Percentiles rank a stretch among this genome's conserved stretches.
phyloP scores from a whole-genome alignment of 2,797 vertebrate species.

The Cheirogaleus major region DNA sequence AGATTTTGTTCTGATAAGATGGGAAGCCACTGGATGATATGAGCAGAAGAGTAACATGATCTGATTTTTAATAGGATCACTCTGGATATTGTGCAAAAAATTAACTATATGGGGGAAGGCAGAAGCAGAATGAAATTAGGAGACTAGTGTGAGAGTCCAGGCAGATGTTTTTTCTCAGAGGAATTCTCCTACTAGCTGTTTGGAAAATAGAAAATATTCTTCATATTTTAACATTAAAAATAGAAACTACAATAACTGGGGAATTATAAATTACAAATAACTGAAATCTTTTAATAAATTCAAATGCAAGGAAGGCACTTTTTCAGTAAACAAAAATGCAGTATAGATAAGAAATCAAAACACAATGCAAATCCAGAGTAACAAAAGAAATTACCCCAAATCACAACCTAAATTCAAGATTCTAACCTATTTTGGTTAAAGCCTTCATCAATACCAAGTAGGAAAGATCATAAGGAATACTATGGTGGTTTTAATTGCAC shows the following conservation, averaged over 20 bases:
- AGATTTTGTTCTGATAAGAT: neutral
- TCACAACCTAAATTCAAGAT: neutral
- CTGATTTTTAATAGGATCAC: neutral
- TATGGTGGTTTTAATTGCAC: neutral
- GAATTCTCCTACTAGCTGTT: slow-evolving; percentile 19
- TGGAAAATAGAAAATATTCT: neutral
- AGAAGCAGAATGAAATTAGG: neutral
- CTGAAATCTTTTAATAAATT: neutral
- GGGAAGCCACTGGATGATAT: neutral
- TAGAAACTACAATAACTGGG: neutral
- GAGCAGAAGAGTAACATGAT: neutral
- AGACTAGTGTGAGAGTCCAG: neutral
- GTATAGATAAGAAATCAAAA: neutral
- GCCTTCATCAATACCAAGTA: neutral
- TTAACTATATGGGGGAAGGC: neutral
- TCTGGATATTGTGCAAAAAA: neutral
- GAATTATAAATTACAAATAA: slow-evolving; percentile 20
- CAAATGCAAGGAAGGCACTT: neutral
- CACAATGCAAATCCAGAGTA: neutral
- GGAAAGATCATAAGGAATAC: neutral
- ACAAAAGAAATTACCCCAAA: neutral
- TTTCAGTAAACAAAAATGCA: neutral
- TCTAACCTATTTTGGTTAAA: neutral
- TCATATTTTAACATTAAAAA: slow-evolving; percentile 20
- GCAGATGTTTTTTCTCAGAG: neutral